Conservation (phyloP, 2,113 vertebrate species). For the Hippocampus guttulatus region DNA sequence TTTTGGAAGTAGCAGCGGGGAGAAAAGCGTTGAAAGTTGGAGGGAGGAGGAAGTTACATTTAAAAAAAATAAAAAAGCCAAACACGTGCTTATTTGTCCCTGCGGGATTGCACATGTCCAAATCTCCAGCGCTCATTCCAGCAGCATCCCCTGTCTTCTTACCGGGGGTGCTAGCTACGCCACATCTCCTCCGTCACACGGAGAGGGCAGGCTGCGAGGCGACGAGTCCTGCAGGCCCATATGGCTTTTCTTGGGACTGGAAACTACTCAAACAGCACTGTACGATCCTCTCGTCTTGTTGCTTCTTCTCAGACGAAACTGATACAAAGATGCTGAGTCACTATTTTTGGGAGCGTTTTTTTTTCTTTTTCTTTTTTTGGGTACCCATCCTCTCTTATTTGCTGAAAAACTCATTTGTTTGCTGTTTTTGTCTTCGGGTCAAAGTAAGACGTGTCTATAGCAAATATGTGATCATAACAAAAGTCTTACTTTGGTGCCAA, state of each 20-base stretch:
- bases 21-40: constrained; percentile 26
- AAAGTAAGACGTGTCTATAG: not conserved
- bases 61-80: not conserved
- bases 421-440: not conserved
- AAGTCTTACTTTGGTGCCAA: not conserved
- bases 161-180: constrained; percentile 42
- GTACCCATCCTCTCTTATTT: not conserved
- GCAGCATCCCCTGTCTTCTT: constrained; percentile 50
- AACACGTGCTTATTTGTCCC: constrained; percentile 57
- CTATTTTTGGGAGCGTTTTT: not conserved
- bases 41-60: not conserved
- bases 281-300: constrained; percentile 8
- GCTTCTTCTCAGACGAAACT: not conserved
- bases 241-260: constrained; percentile 42
- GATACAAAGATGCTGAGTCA: not conserved
- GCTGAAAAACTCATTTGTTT: not conserved
- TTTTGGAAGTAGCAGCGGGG: constrained; percentile 22
- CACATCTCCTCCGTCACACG: constrained; percentile 55
- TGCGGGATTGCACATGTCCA: constrained; percentile 61
- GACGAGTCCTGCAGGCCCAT: constrained; percentile 40
- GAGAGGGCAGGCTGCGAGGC: constrained; percentile 37
- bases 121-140: constrained; percentile 55
- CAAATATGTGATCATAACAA: not conserved
- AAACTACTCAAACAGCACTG: constrained; percentile 26
- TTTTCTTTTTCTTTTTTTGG: too few relatives aligned